phyloP scores from a whole-genome alignment of 2,113 vertebrate genomes.

The Colistium nudipinnis region DNA sequence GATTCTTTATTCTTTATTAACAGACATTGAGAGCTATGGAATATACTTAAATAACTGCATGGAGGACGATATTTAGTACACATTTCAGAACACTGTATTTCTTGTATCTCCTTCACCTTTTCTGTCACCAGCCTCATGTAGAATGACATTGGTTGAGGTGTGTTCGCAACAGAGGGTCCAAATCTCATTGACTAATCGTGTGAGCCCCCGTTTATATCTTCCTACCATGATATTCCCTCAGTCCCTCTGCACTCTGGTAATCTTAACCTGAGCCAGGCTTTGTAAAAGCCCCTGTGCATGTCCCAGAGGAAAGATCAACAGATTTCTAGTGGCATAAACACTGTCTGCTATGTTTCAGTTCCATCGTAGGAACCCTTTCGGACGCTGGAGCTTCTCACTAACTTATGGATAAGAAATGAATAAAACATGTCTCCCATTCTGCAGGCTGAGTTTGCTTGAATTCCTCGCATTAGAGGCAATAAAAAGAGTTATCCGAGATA shows the following conservation, averaged over 20 bases:
- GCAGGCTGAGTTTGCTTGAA: conserved; percentile 51
- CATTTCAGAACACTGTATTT: neutral
- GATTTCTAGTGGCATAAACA: conserved; percentile 66
- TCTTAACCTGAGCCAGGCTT: conserved; percentile 44
- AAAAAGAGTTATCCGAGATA: conserved; percentile 34
- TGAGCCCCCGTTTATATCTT: conserved; percentile 36
- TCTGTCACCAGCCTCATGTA: conserved; percentile 11
- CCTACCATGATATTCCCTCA: conserved; percentile 37
- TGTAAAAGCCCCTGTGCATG: conserved; percentile 49
- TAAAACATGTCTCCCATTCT: conserved; percentile 70
- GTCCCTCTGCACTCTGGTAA: conserved; percentile 49
- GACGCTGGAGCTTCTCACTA: conserved; percentile 39
- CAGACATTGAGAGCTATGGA: neutral
- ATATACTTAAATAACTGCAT: neutral
- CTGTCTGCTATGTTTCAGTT: conserved; percentile 43
- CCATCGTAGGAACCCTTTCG: conserved; percentile 60
- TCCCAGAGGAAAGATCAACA: conserved; percentile 66
- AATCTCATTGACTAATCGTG: conserved; percentile 34
- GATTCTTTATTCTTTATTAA: neutral
- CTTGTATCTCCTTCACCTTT: neutral
- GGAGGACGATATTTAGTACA: neutral
- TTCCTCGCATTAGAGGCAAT: conserved; percentile 59
- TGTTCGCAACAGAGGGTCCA: conserved; percentile 19
- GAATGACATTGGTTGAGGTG: neutral
- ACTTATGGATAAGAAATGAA: conserved; percentile 74